Base-by-base conservation (phyloP, 2,797 vertebrate species). In the Ataeniobius toweri region DNA sequence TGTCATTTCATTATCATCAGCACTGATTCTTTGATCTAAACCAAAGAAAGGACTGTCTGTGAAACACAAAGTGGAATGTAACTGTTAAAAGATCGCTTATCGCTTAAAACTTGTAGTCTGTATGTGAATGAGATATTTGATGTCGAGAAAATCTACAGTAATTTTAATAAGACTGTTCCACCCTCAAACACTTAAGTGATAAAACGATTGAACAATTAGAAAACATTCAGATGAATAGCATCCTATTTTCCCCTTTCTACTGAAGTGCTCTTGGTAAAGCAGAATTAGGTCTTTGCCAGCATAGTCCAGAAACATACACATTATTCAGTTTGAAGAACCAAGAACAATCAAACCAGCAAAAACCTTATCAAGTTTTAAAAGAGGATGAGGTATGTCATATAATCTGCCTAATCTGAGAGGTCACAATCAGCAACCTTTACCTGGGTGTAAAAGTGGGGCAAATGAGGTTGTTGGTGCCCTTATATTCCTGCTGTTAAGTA, bases 1-100 rank as follows among this genome's bases (percentile, higher is more conserved):
- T 20, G 1, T 50, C 12, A 2, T 83, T 86, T 13, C 67, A 69
- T 68, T 80, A 75, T 91, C 88, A 88, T 58, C 41, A 26, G 18
- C 18, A 3, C 20, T 22, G 44, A 70, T 80, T 12, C 44, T 80
- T 79, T 76, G 20, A 48, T 74, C 48, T 31, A 55, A 70, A 53
- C 28, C 59, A 36, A 77, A 58, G 24, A 14, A n/a, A 24, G 0
- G 8, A 50, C 26, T 26, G 20, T 51, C 39, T 77, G 65, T 36
- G 69, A 73, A 78, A 76, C 20, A 50, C 63, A 55, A n/a, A 26
- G 3, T 50, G 20, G 50, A 26, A 44, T 28, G 50, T 3, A 76
- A 46, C 14, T 56, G 39, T 12, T 22, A 12, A 75, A 61, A 74
- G 0, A 51, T 68, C n/a, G 20, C 39, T 44, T n/a, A n/a, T 44